Base-by-base conservation (phyloP, 2,888 invertebrate genomes). In the Ypsolopha scabrella region DNA sequence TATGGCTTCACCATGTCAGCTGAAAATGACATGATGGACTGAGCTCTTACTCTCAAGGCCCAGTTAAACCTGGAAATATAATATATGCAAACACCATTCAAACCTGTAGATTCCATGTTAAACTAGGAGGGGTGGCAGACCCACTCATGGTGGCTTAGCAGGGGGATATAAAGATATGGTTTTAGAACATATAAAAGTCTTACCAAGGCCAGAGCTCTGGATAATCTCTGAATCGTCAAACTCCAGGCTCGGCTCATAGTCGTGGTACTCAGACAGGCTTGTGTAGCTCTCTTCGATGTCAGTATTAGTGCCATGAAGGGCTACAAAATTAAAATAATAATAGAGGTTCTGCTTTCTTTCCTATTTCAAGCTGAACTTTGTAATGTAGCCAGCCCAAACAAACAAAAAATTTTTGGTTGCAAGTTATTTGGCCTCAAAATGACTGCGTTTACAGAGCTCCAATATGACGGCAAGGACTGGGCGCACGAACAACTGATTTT, bases 201-300 rank as follows among this genome's bases (percentile, higher is more conserved):
- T 88, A 93, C 94, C 92, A 73, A 92, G 88, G 60, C 91, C 89
- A 52, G 90, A 87, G 49, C 91, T 87, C 64, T 92, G 90, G 64
- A 90, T 90, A 53, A 96, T 80, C 83, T 98, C 98, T 10, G 96
- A 94, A 78, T 98, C 98, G 86, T 98, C 98, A 86, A 98, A 98
- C 78, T 98, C 97, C 72, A 98, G 88, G 80, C 96, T 94, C 10
- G 97, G 97, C 75, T 98, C 98, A 75, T 96, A 95, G 81, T 97
- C 97, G 72, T 96, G 95, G 72, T 92, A 93, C 80, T 96, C 96
- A 37, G 96, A 96, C 54, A 96, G 88, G 77, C 96, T 96, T 50
- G 95, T 94, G 73, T 93, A 92, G 7, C 92, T 89, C 67, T 95
- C 96, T 57, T 95, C 94, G 54, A 87, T 81, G 59, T 90, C 89